Base-by-base conservation (phyloP, 2,888 invertebrate genomes). In the Poecilus cupreus region DNA sequence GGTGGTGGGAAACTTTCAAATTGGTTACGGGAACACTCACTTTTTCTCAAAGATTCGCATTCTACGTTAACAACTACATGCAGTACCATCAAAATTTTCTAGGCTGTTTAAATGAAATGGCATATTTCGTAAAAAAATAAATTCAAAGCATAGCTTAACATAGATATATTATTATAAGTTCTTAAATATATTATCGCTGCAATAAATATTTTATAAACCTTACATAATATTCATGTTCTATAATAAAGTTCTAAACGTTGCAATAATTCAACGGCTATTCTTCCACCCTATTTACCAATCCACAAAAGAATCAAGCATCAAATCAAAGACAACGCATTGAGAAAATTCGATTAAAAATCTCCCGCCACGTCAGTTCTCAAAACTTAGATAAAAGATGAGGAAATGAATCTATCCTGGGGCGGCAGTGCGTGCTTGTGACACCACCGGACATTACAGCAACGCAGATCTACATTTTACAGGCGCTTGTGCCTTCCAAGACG, bases 381-480 rank as follows among this genome's bases (percentile, higher is more conserved):
- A 54, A 54, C 54, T 32, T 16, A 77, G 60, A 77, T 77, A 60
- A 77, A 77, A 77, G 77, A 32, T 18, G 39, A 39, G 77, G 77
- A 77, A 77, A 77, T 77, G 60, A 60, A 77, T 60, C 39, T 60
- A 39, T 13, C 77, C 39, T 13, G 75, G 3, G 26, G 77, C 57
- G 77, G 39, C 20, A 22, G 22, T 57, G 77, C 24, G 60, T 77
- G 77, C 54, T 51, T 20, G 16, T 77, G 77, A 77, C 77, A 77
- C 39, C 20, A 37, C 77, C 77, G 77, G 77, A 77, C 77, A 77
- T 77, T 77, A 18, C 20, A 60, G 39, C 37, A 32, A 43, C 43
- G 43, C 43, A 43, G 43, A 46, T 64, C 20, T 54, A 22, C 26
- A 22, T 60, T 43, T 11, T 43, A 43, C 43, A 5, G n/a, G 11